Evolutionary conservation across 2,797 vertebrate genomes (phyloP), one percentile per base, ranked within the genome.

Genomic region (Nannoperca obscura): DNA sequence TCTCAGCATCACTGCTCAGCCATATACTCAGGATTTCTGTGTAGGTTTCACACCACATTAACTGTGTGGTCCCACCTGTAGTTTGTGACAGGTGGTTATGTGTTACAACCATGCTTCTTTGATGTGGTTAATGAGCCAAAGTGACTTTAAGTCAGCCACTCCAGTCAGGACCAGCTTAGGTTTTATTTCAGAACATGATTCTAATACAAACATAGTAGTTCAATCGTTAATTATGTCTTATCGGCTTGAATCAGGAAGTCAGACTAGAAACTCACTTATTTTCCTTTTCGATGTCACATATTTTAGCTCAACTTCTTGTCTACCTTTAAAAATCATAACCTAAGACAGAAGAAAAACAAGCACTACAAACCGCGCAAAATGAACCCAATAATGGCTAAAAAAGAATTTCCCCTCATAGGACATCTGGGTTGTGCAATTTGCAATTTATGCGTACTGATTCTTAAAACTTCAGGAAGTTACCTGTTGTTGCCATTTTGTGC

Each of bases 11-110:
- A 1, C 66, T 46, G 61, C 60, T 72, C 38, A 34, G 44, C 53
- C 4, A 44, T 34, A 60, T 61, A 27, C 27, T 60, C 10, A 44
- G 17, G 20, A 52, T 82, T 62, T 81, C 50, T 84, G 79, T 87
- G 74, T 42, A 70, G 63, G 81, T 30, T 85, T 84, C 77, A 85
- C 66, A 9, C 52, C 24, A 61, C 75, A 86, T 81, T 81, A 84
- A 74, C 64, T 52, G 22, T 70, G 52, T 73, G 74, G 74, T 82
- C 50, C 30, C 60, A 80, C 58, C 68, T 83, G 67, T 61, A 59
- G 42, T 60, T 46, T 71, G 55, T 78, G 68, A 72, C 66, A 72
- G 78, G 30, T 44, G 49, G 63, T 82, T 63, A 67, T 20, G 49
- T 70, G 70, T 83, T 72, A 80, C 52, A 72, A 47, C 50, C 15